Evolutionary conservation across 2,113 vertebrate genomes (phyloP).

Genomic region (Corythaixoides concolor): DNA sequence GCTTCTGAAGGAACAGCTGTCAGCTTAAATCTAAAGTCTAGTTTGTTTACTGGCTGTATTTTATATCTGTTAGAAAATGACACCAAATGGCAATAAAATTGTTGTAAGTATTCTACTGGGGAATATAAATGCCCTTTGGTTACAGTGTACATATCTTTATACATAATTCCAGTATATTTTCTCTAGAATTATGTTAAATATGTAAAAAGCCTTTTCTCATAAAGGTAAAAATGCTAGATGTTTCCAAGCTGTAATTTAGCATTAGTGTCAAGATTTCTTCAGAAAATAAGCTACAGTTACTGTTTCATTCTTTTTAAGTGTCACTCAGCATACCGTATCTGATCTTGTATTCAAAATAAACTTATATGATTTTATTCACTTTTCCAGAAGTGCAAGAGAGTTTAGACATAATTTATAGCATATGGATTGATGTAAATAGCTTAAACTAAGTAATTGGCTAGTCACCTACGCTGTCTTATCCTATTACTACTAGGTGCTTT

Average conservation of each 20-base stretch:
- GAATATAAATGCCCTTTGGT: conserved; percentile 87
- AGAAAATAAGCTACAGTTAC: conserved; percentile 74
- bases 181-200: conserved; percentile 89
- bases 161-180: conserved; percentile 89
- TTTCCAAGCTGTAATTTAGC: conserved; percentile 77
- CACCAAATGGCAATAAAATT: conserved; percentile 91
- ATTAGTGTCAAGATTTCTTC: conserved; percentile 79
- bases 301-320: conserved; percentile 79
- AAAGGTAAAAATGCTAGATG: conserved; percentile 79
- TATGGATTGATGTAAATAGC: conserved; percentile 56
- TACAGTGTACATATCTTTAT: conserved; percentile 83
- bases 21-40: conserved; percentile 86
- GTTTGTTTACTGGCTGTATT: conserved; percentile 83
- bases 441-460: conserved; percentile 54
- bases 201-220: conserved; percentile 86
- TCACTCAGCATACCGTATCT: conserved; percentile 68
- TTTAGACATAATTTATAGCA: conserved; percentile 64
- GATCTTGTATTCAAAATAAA: conserved; percentile 75
- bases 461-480: conserved; percentile 49
- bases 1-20: conserved; percentile 84
- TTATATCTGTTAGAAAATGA: conserved; percentile 86
- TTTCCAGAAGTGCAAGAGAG: conserved; percentile 54
- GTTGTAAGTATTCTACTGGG: conserved; percentile 87
- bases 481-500: conserved; percentile 39
- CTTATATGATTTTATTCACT: conserved; percentile 68